These are phyloP conservation scores for Patella vulgata DNA, from an alignment of 1,140 invertebrate species.

Conservation along the genomic window DNA sequence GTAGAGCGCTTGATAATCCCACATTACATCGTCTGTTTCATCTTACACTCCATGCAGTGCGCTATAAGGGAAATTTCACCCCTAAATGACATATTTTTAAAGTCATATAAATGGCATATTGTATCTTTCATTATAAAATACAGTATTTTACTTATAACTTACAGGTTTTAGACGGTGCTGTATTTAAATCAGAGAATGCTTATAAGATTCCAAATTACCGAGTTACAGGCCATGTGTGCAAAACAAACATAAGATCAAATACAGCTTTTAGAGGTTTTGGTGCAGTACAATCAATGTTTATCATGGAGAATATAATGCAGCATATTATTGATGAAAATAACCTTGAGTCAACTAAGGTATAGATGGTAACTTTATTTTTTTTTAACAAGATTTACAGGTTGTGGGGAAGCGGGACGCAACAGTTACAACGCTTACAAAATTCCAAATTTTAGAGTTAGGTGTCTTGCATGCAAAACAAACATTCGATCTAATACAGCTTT, in stretches of 20 bases:
- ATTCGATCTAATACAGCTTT: too few relatives aligned
- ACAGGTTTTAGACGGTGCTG: slow-evolving; percentile 46
- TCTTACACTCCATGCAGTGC: too few relatives aligned
- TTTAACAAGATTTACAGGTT: slow-evolving; percentile 19
- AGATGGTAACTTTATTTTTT: too few relatives aligned
- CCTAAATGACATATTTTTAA: too few relatives aligned
- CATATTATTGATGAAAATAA: slow-evolving; percentile 55
- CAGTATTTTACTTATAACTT: too few relatives aligned
- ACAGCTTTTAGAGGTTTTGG: slow-evolving; percentile 69
- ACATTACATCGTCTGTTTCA: too few relatives aligned
- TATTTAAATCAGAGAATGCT: slow-evolving; percentile 51
- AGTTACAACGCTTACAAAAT: neutral
- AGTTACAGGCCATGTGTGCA: slow-evolving; percentile 55
- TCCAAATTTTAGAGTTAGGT: neutral
- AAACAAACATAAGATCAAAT: slow-evolving; percentile 66
- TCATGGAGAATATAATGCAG: slow-evolving; percentile 57
- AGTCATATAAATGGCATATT: too few relatives aligned
- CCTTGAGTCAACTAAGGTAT: too few relatives aligned
- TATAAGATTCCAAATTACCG: slow-evolving; percentile 61
- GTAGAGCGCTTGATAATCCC: too few relatives aligned
- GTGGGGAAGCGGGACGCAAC: slow-evolving; percentile 1
- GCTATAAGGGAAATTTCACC: too few relatives aligned
- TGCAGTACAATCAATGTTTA: slow-evolving; percentile 61
- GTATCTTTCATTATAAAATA: too few relatives aligned
- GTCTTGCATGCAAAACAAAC: neutral